These are phyloP conservation scores for Macaria notata DNA, from an alignment of 2,888 invertebrate genomes.

Conservation along the genomic window DNA sequence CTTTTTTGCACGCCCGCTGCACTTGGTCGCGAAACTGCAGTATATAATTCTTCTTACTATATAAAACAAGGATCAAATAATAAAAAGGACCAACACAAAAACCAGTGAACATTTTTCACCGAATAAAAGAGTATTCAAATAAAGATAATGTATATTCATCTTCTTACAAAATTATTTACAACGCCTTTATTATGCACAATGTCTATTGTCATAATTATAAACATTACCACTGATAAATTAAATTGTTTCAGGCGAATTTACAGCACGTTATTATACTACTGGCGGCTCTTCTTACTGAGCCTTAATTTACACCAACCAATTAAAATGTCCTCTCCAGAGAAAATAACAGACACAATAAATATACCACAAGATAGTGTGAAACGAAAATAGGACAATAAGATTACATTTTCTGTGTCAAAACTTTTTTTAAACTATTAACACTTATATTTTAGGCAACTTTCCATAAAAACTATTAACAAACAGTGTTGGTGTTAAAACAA, in stretches of 20 bases:
- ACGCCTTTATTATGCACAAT: conserved; percentile 75
- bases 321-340: not conserved
- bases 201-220: conserved; percentile 69
- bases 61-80: too few relatives aligned
- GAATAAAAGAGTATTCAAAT: conserved; percentile 46
- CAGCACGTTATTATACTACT: conserved; percentile 51
- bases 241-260: conserved; percentile 68
- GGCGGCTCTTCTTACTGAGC: conserved; percentile 19
- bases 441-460: conserved; percentile 62
- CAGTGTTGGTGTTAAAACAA: conserved; percentile 4
- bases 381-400: not conserved
- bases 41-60: too few relatives aligned
- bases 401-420: conserved; percentile 8
- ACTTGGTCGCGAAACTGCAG: too few relatives aligned
- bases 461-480: conserved; percentile 44
- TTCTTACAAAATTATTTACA: conserved; percentile 80
- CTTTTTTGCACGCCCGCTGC: too few relatives aligned
- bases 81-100: too few relatives aligned
- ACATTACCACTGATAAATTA: conserved; percentile 76
- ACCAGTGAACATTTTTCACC: too few relatives aligned
- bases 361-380: too few relatives aligned
- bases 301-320: conserved; percentile 10
- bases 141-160: conserved; percentile 77
- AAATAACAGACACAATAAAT: not conserved
- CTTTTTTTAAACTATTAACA: conserved; percentile 22